Evolutionary conservation across 2,888 invertebrate genomes (phyloP), one percentile per base, ranked within the genome.

Genomic region (Meliscaeva auricollis): DNA sequence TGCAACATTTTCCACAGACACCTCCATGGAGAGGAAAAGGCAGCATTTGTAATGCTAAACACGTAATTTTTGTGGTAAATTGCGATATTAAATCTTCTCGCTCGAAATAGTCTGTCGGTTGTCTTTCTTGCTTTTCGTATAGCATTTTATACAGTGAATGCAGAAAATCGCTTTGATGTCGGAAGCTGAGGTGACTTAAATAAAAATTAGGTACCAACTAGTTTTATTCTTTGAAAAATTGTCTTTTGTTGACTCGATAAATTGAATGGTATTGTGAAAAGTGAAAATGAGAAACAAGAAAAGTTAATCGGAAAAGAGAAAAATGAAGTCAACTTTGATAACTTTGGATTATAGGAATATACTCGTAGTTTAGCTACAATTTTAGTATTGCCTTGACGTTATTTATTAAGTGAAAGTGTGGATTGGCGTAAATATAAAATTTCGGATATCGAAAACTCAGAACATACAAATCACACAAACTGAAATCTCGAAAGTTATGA

Each of bases 31-130:
- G 17, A 73, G 41, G 77, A 35, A n/a, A n/a, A 66, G 20, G 66
- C 13, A 69, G n/a, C 82, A 78, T 83, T 83, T 78, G 83, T 78
- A 83, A 78, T 83, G 83, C 83, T 83, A 78, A 83, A 74, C 83
- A 83, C 83, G 83, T 83, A 83, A 69, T 83, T 83, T 83, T 74
- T 78, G 82, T 78, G 78, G 78, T 83, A 83, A 83, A 83, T 83
- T 83, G 73, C 68, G 73, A 83, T 83, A 83, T 83, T 83, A 83
- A 83, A 83, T 82, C 82, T 82, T 82, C 50, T 66, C 48, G 66
- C 66, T 48, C 48, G 66, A 20, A 66, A 66, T 66, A 66, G 66
- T 66, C 66, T 66, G 66, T 50, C 50, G 50, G 50, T 35, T 66
- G 48, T 66, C 48, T 32, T 50, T 50, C 35, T 48, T 64, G 64